phyloP scores from a whole-genome alignment of 2,113 vertebrate genomes.

The Xiphorhynchus elegans region DNA sequence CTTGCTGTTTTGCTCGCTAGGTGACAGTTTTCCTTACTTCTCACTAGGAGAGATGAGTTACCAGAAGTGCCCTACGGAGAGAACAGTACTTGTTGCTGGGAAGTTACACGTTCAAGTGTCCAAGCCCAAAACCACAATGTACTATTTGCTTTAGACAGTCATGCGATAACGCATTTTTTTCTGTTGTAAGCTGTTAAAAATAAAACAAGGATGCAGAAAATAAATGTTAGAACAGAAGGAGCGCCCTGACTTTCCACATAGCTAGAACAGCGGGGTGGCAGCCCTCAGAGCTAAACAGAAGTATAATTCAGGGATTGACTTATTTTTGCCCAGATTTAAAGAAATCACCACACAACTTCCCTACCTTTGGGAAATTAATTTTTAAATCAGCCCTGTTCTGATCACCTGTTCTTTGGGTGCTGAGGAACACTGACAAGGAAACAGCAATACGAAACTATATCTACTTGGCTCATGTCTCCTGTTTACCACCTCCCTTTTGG shows the following conservation, averaged over 20 bases:
- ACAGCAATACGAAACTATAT: neutral
- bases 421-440: neutral
- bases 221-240: constrained; percentile 9
- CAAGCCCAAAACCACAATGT: constrained; percentile 61
- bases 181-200: constrained; percentile 57
- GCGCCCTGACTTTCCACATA: neutral
- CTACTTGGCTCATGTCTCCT: neutral
- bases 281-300: neutral
- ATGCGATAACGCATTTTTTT: constrained; percentile 40
- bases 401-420: neutral
- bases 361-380: neutral
- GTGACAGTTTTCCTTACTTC: constrained; percentile 43
- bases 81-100: constrained; percentile 38
- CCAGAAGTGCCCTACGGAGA: constrained; percentile 47
- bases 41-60: constrained; percentile 43
- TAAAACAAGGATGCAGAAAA: constrained; percentile 47
- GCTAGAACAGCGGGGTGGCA: neutral
- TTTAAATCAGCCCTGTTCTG: neutral
- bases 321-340: neutral
- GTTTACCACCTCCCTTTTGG: neutral
- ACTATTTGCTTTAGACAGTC: constrained; percentile 48
- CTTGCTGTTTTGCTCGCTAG: neutral
- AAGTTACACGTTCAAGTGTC: constrained; percentile 50
- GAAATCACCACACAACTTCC: neutral
- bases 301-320: neutral